Evolutionary conservation across 1,140 invertebrate species (phyloP), one percentile per base, ranked within the genome.

Genomic region (Caenorhabditis inopinata): DNA sequence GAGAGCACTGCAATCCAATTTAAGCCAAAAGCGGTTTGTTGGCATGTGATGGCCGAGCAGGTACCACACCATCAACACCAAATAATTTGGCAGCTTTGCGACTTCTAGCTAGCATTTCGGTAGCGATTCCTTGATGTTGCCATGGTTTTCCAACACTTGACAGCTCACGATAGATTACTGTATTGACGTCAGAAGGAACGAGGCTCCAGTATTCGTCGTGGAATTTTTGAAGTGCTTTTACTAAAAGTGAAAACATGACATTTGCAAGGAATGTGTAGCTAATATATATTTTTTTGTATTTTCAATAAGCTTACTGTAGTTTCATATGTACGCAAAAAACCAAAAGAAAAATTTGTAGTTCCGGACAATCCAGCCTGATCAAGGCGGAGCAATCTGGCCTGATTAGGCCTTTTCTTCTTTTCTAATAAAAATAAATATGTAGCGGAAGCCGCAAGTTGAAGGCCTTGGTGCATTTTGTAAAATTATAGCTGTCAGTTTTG

Each of bases 121-220:
- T n/a, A 6, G 58, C 58, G 0, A 68, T 68, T 21, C 58, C 58
- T 21, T 68, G 58, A 11, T 32, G 58, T 68, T 68, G 58, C 58
- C 58, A 68, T 68, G 29, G 32, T 14, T 1, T 16, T 1, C 58
- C 58, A 18, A 68, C 58, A 32, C 58, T 68, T 21, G 58, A 68
- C n/a, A 68, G 35, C 9, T 68, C 58, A 42, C 58, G 58, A 18
- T 68, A 68, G 58, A 68, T 38, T 0, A 68, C 58, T 18, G 32
- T 35, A 7, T 68, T 38, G 1, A 68, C 16, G 32, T 68, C 58
- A 7, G 58, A 21, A 21, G 58, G 58, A 0, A 18, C 58, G 5
- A 68, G 58, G 14, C n/a, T 38, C 58, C 58, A 68, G 32, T 38
- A 68, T n/a, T 68, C 58, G 9, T 68, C 32, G n/a, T 68, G 58